Evolutionary conservation across 2,797 vertebrate species (phyloP), one percentile per base, ranked within the genome.

Genomic region (Naso thynnoides): DNA sequence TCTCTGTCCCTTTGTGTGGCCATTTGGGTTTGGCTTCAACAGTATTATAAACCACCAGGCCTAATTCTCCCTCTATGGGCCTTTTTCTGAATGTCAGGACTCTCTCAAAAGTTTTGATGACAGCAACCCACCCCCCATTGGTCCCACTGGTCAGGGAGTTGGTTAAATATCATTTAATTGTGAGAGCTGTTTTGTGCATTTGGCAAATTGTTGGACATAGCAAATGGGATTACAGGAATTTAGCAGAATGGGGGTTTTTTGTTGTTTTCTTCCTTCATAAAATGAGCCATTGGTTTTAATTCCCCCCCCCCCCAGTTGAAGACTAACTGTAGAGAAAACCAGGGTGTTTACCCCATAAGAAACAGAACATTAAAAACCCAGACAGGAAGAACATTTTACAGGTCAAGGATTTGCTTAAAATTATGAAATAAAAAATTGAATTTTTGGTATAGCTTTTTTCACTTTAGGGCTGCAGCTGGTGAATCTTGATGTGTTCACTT

Each of bases 1-100:
- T 64, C 3, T 54, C 4, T 38, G 58, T 81, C 33, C 87, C n/a
- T 78, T 57, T 82, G 78, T 88, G 86, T 83, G 88, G 86, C 61
- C 65, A 15, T 44, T 60, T 53, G 9, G 79, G 80, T 89, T 87
- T 92, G 89, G 88, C 88, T 67, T 63, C 77, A 1, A 33, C 63
- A 72, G 71, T 64, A 23, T 69, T 59, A 48, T 60, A 74, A 85
- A 89, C 86, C 88, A 41, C 72, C 41, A n/a, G 39, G 23, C 67
- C 78, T 76, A 73, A 78, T 74, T 86, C 77, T 48, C 59, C 47
- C 67, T 60, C 59, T 70, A 41, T 60, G 73, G 67, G 65, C 24
- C 5, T 5, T 14, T n/a, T 52, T 76, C 42, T 81, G 60, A 79
- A 79, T 73, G 82, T 86, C 80, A 72, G 55, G 56, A 70, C 74